These are phyloP conservation scores for Rhombomys opimus DNA, from an alignment of 2,113 vertebrate species.

Conservation along the genomic window DNA sequence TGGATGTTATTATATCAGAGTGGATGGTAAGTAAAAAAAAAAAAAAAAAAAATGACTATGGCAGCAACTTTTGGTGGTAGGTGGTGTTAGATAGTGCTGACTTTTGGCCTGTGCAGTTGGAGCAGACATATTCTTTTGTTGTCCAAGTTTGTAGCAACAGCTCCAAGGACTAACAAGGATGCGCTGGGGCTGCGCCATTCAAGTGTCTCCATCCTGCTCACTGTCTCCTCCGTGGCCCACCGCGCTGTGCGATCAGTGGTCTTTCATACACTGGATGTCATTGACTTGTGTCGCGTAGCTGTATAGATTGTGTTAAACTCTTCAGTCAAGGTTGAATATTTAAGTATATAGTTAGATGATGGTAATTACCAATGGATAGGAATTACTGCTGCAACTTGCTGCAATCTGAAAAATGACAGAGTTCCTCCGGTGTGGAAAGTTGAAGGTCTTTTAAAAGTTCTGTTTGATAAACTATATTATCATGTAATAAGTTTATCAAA, in stretches of 20 bases:
- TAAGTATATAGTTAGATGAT: slow-evolving; percentile 23
- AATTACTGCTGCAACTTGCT: neutral
- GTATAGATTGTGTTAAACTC: slow-evolving; percentile 44
- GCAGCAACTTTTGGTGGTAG: neutral
- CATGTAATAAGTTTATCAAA: neutral
- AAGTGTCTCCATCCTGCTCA: neutral
- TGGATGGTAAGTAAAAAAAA: slow-evolving; percentile 95
- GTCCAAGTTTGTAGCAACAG: slow-evolving; percentile 6
- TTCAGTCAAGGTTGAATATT: slow-evolving; percentile 13
- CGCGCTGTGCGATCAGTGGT: neutral
- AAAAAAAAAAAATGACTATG: neutral
- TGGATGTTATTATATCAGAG: slow-evolving; percentile 97
- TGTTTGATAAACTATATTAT: neutral
- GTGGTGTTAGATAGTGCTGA: neutral
- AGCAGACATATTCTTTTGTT: neutral
- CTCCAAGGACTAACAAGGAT: neutral
- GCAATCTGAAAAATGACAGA: neutral
- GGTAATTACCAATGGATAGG: neutral
- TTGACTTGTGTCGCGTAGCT: neutral
- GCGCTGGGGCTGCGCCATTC: neutral
- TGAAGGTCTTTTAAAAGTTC: neutral
- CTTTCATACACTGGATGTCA: neutral
- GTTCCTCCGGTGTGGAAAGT: slow-evolving; percentile 41
- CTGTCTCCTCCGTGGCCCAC: neutral
- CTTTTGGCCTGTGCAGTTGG: neutral